These are phyloP conservation scores for Argentina silus DNA, from an alignment of 2,797 vertebrate species.

Conservation along the genomic window DNA sequence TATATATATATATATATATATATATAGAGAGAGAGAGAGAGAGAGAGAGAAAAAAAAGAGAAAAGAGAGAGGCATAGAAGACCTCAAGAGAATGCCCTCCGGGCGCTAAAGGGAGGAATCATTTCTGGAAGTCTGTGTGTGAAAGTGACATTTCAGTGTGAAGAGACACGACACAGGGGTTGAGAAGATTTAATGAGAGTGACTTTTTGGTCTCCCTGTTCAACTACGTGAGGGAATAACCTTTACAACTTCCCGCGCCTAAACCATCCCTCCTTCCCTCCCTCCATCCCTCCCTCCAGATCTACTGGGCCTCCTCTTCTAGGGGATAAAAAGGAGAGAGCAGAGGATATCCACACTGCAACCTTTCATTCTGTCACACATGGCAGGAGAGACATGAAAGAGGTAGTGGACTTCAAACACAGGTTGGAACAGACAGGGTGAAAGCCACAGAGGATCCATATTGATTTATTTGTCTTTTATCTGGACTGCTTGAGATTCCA, in stretches of 20 bases:
- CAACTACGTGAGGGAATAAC: conserved; percentile 41
- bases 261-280: conserved; percentile 24
- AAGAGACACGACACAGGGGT: background rate
- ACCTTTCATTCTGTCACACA: conserved; percentile 41
- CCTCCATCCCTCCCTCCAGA: conserved; percentile 30
- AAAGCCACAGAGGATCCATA: conserved; percentile 31
- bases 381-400: conserved; percentile 37
- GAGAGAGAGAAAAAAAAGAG: background rate
- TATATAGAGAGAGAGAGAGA: background rate
- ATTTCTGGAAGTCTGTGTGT: conserved; percentile 7
- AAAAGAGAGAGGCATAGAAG: background rate
- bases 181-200: conserved; percentile 48
- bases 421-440: conserved; percentile 12
- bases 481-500: conserved; percentile 36
- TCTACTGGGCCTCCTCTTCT: conserved; percentile 22
- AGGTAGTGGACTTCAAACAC: conserved; percentile 35
- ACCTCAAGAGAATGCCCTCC: background rate
- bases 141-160: conserved; percentile 35
- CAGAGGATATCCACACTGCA: conserved; percentile 16
- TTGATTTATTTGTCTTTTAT: conserved; percentile 51
- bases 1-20: background rate
- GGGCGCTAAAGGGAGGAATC: conserved; percentile 6
- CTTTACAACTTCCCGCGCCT: conserved; percentile 38
- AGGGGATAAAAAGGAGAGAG: conserved; percentile 15
- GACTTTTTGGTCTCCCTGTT: conserved; percentile 32